Percentiles rank a stretch among this genome's conserved stretches.
Conservation (phyloP, 1,140 invertebrate species). For the Drosophila biarmipes region DNA sequence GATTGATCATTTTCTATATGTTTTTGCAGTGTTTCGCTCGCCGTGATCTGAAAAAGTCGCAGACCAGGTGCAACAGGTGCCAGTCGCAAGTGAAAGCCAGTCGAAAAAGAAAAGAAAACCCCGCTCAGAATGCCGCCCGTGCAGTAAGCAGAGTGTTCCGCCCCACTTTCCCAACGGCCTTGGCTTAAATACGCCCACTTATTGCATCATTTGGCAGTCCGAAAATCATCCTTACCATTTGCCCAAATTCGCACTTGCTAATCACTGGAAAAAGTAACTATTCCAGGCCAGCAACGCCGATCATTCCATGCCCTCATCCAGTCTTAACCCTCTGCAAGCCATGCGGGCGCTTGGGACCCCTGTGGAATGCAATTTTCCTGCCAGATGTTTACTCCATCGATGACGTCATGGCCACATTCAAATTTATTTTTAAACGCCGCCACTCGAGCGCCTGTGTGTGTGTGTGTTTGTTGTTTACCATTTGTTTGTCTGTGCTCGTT, state of each 20-base stretch:
- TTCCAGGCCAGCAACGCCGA: constrained; percentile 22
- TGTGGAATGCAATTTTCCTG: constrained; percentile 57
- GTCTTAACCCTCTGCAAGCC: background rate
- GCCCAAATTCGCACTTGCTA: background rate
- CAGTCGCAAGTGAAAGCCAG: constrained; percentile 70
- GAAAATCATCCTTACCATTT: constrained; percentile 5
- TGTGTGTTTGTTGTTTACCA: constrained; percentile 51
- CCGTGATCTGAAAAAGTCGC: constrained; percentile 53
- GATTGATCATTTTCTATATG: constrained; percentile 42
- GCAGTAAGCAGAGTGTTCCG: constrained; percentile 63
- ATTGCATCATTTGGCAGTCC: constrained; percentile 54
- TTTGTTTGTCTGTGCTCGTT: constrained; percentile 23
- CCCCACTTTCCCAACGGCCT: constrained; percentile 36
- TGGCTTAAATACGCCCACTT: constrained; percentile 14
- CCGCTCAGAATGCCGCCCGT: constrained; percentile 64
- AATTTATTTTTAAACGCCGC: constrained; percentile 71
- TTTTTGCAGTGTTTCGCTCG: constrained; percentile 62
- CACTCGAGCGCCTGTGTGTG: constrained; percentile 12
- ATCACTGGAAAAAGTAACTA: background rate
- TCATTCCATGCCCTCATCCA: constrained; percentile 16
- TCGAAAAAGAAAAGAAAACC: constrained; percentile 20
- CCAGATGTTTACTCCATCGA: constrained; percentile 73
- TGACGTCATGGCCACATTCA: constrained; percentile 72
- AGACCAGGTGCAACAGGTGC: constrained; percentile 59
- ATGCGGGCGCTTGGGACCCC: constrained; percentile 17